These are phyloP conservation scores for Eupithecia dodoneata DNA, from an alignment of 2,888 invertebrate species.

Conservation along the genomic window DNA sequence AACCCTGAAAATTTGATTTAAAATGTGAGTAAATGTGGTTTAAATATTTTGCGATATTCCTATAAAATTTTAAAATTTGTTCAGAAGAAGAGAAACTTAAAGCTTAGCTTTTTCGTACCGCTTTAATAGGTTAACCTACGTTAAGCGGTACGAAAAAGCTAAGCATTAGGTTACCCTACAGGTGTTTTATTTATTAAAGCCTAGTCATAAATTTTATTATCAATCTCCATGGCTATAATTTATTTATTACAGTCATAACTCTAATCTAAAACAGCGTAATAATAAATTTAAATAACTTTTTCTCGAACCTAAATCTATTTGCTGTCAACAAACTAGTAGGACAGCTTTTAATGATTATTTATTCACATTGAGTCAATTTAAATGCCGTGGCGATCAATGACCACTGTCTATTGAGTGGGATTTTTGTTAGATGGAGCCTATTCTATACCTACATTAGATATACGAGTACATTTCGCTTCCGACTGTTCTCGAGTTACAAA, in stretches of 20 bases:
- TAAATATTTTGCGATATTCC: background rate
- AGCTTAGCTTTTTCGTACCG: background rate
- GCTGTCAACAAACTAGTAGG: slow-evolving; percentile 14
- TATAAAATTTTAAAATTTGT: slow-evolving; percentile 2
- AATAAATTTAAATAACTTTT: slow-evolving; percentile 22
- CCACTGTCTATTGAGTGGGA: slow-evolving; percentile 8
- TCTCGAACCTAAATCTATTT: slow-evolving; percentile 5
- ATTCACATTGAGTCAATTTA: slow-evolving; percentile 29
- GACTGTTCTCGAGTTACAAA: background rate
- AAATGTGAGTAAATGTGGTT: slow-evolving; percentile 11
- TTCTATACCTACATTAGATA: background rate
- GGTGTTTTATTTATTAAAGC: background rate
- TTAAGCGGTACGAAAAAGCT: no score
- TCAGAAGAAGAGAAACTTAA: no score
- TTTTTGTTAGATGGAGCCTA: background rate
- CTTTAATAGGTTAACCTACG: no score
- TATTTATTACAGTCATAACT: slow-evolving; percentile 13
- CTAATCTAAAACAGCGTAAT: slow-evolving; percentile 15
- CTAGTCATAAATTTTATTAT: slow-evolving; percentile 1
- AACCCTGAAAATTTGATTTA: background rate
- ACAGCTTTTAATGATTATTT: slow-evolving; percentile 22
- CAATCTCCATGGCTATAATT: slow-evolving; percentile 6
- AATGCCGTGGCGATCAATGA: slow-evolving; percentile 9
- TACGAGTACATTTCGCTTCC: slow-evolving; percentile 2
- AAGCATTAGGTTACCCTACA: no score